Percentiles rank a stretch among this genome's conserved stretches.
phyloP scores from a whole-genome alignment of 1,140 invertebrate genomes.

The Caerostris extrusa region DNA sequence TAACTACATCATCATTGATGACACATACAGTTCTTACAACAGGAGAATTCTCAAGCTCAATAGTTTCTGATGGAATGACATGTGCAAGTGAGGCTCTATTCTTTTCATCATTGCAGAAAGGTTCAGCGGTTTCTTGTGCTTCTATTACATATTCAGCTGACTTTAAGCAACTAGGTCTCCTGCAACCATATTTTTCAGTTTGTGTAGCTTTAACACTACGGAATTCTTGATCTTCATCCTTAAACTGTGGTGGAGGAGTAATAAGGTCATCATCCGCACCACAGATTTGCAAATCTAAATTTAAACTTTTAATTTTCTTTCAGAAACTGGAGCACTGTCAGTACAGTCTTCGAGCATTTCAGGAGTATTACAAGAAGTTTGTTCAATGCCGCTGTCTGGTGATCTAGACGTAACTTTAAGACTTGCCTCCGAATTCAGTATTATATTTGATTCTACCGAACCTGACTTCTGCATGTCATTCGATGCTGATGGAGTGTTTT shows the following conservation, averaged over 20 bases:
- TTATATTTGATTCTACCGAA: constrained; percentile 7
- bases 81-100: neutral
- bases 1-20: constrained; percentile 22
- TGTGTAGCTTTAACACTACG: neutral
- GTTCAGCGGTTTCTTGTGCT: neutral
- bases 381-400: constrained; percentile 73
- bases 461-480: neutral
- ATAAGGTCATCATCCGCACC: neutral
- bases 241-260: constrained; percentile 57
- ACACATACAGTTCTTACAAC: constrained; percentile 59
- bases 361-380: constrained; percentile 41
- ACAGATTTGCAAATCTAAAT: neutral
- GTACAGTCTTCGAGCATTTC: constrained; percentile 50
- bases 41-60: constrained; percentile 37
- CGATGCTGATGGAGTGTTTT: neutral
- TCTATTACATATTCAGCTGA: constrained; percentile 34
- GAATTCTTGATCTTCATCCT: neutral
- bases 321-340: neutral
- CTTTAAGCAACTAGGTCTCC: neutral
- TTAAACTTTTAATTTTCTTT: neutral
- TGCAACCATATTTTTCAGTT: neutral
- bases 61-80: constrained; percentile 17
- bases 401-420: constrained; percentile 45
- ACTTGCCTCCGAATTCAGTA: neutral
- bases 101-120: neutral